phyloP scores from a whole-genome alignment of 92 coral and sea anemone species.

The Epizoanthus scotinus region DNA sequence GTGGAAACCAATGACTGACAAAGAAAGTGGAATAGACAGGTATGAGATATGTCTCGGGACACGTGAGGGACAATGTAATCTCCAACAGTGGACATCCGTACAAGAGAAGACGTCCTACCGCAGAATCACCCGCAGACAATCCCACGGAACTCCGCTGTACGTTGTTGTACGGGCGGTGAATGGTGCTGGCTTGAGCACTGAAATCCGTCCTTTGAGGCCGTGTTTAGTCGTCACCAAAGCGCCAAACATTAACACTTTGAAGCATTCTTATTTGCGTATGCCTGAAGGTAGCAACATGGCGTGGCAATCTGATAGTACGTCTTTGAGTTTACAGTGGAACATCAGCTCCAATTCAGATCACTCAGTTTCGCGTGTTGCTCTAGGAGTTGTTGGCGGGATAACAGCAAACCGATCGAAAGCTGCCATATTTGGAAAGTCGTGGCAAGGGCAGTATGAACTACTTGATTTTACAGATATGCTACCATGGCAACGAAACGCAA shows the following conservation, averaged over 20 bases:
- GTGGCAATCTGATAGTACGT: slow-evolving; percentile 30
- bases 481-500: slow-evolving; percentile 36
- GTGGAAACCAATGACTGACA: slow-evolving; percentile 83
- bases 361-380: neutral
- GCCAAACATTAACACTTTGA: slow-evolving; percentile 37
- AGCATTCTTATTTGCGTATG: neutral
- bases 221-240: slow-evolving; percentile 60
- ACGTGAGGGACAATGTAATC: slow-evolving; percentile 61
- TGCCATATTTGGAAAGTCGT: slow-evolving; percentile 9
- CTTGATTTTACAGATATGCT: slow-evolving; percentile 23
- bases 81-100: slow-evolving; percentile 54
- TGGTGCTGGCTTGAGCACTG: slow-evolving; percentile 64
- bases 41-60: slow-evolving; percentile 91
- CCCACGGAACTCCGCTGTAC: slow-evolving; percentile 66
- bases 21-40: slow-evolving; percentile 65
- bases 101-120: slow-evolving; percentile 42
- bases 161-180: slow-evolving; percentile 75
- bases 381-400: slow-evolving; percentile 30
- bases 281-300: neutral
- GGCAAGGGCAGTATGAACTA: slow-evolving; percentile 18
- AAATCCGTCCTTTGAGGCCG: slow-evolving; percentile 55
- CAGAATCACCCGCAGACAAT: slow-evolving; percentile 44
- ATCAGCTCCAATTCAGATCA: neutral
- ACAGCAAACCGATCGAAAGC: slow-evolving; percentile 9
- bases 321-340: slow-evolving; percentile 15